Base-by-base conservation (phyloP, 2,797 vertebrate species). In the Mionectes olivaceus region DNA sequence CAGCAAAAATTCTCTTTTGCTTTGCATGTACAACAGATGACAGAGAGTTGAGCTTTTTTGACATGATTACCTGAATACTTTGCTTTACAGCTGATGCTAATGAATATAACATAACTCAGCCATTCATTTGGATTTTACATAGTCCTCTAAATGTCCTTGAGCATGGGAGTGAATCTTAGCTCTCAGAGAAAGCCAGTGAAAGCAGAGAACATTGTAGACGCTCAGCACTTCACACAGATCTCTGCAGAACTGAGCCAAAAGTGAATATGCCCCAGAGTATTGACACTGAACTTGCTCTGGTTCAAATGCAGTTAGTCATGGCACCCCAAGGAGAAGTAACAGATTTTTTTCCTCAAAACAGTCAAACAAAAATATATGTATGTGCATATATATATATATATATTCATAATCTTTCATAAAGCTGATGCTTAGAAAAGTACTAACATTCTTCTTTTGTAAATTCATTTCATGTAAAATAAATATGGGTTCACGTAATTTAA, bases 71-170 rank as follows among this genome's bases (percentile, higher is more conserved):
- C 73, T 70, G 37, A 93, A 67, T 19, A 6, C 15, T 59, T 70
- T 84, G 22, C 56, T 92, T 89, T 94, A 56, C 78, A 91, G 49
- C 47, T 65, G 53, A 80, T 3, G 5, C 10, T 95, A 91, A 93
- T 93, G 76, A 83, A 93, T 81, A 69, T 70, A 92, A 53, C 39
- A 74, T 77, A 47, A 75, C 23, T 81, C 60, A 80, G 41, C 11
- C n/a, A 74, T 64, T 78, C 21, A 49, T 79, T 82, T 59, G 5
- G 32, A 61, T 71, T 74, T 78, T 64, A 41, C 22, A 27, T 33
- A 73, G 80, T 87, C 60, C 69, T 89, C n/a, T 78, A 93, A 75
- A 33, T n/a, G 49, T 55, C 78, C 81, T 89, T 85, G 71, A 84
- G 7, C 37, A 68, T 9, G 75, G 37, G 5, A 87, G 2, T 47